phyloP scores from a whole-genome alignment of 2,113 vertebrate genomes.

The Cyphomyrus discorhynchus region DNA sequence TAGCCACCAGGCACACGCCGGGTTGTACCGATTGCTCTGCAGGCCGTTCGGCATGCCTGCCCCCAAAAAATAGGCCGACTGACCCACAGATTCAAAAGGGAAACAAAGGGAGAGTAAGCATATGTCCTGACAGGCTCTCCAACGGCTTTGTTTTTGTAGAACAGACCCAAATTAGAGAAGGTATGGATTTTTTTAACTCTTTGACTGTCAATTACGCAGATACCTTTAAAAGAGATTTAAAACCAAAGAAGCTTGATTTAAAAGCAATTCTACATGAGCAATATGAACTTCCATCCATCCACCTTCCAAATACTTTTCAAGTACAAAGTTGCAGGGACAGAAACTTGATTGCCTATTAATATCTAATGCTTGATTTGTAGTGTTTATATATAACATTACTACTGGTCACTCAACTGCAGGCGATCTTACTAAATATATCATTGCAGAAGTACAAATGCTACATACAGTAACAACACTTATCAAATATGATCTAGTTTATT shows the following conservation, averaged over 20 bases:
- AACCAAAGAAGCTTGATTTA: neutral
- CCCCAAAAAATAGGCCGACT: neutral
- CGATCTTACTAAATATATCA: neutral
- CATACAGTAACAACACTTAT: neutral
- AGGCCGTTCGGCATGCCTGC: neutral
- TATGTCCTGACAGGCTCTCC: neutral
- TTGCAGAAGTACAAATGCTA: neutral
- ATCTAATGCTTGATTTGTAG: neutral
- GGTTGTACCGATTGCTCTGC: no score
- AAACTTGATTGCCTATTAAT: neutral
- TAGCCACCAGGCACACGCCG: neutral
- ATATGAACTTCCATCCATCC: neutral
- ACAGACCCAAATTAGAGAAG: neutral
- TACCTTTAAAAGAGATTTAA: neutral
- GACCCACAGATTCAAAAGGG: neutral
- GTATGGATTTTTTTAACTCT: neutral
- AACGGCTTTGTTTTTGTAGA: neutral
- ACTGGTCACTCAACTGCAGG: neutral
- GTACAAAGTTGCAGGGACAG: neutral
- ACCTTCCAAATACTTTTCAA: neutral
- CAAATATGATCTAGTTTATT: neutral
- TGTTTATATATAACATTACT: neutral
- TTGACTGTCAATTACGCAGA: neutral
- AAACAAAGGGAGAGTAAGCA: neutral
- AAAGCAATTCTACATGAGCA: neutral